Base-by-base conservation (phyloP, 2,888 invertebrate species). In the Trichogramma dendrolimi region DNA sequence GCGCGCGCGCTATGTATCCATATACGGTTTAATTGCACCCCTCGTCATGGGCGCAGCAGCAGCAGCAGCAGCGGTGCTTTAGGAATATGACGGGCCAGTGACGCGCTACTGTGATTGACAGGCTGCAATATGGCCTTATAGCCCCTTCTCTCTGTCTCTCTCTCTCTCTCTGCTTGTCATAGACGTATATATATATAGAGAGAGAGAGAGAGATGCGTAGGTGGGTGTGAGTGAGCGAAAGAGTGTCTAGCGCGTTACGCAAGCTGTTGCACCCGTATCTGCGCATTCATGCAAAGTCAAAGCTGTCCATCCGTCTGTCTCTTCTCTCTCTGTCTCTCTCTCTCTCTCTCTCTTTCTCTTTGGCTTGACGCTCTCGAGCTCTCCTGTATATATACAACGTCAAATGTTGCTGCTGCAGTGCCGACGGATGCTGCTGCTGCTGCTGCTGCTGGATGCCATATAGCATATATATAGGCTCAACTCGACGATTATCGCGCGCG, bases 231-330 rank as follows among this genome's bases (percentile, higher is more conserved):
- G 72, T 72, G 72, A 71, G 70, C 73, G 71, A 49, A n/a, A 10
- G 46, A 27, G 48, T 44, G 11, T 44, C 58, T 43, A 71, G 69
- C 77, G 72, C 77, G 77, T 78, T 78, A 76, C 77, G 78, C 79
- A 79, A 79, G 79, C 79, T 79, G 79, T 79, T 78, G 78, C 79
- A 77, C 76, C 77, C 79, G 77, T 78, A 79, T 78, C 78, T 78
- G 79, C 77, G 78, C 77, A 76, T 75, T 79, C 79, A 79, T 78
- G 77, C 78, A 78, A 76, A 79, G 76, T 78, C 77, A 72, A 77
- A 72, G 67, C 71, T 65, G 69, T 70, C 71, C 71, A 69, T 71
- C 71, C 66, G 70, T 71, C 71, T 72, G 72, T 73, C 71, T 69
- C 67, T 68, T 69, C 68, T 68, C 64, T 67, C 67, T 69, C 72